Conservation (phyloP, 1,140 invertebrate species). For the Micrasema longulum region DNA sequence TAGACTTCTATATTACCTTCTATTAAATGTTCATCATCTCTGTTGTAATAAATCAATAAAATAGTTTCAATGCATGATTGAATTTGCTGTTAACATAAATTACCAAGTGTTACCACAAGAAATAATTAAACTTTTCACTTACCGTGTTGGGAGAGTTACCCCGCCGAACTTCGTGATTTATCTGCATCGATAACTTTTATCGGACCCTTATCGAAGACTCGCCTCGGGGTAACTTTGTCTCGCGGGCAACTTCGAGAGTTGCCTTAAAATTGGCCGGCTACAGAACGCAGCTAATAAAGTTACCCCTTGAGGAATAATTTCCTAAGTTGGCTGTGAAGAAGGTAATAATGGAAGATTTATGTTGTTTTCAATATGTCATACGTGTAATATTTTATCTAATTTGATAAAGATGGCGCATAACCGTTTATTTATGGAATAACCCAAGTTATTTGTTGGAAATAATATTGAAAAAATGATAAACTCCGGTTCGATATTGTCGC, state of each 20-base stretch:
- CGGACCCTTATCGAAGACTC: constrained; percentile 37
- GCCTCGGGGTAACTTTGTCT: constrained; percentile 36
- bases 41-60: too few relatives aligned
- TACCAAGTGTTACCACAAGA: constrained; percentile 19
- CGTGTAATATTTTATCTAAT: constrained; percentile 16
- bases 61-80: constrained; percentile 41
- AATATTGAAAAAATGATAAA: too few relatives aligned
- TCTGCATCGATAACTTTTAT: constrained; percentile 45
- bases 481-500: too few relatives aligned
- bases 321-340: constrained; percentile 24
- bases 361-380: constrained; percentile 33
- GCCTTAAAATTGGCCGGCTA: constrained; percentile 23
- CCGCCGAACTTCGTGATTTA: constrained; percentile 42
- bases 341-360: constrained; percentile 35
- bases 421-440: too few relatives aligned
- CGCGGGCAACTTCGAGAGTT: constrained; percentile 25
- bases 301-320: constrained; percentile 20
- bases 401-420: constrained; percentile 9
- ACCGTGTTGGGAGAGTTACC: constrained; percentile 42
- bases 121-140: constrained; percentile 49
- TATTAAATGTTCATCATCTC: too few relatives aligned
- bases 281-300: constrained; percentile 30
- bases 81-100: constrained; percentile 46
- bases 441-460: too few relatives aligned
- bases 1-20: too few relatives aligned